Evolutionary conservation across 2,797 vertebrate genomes (phyloP), one percentile per base, ranked within the genome.

Genomic region (Aldrovandia affinis): DNA sequence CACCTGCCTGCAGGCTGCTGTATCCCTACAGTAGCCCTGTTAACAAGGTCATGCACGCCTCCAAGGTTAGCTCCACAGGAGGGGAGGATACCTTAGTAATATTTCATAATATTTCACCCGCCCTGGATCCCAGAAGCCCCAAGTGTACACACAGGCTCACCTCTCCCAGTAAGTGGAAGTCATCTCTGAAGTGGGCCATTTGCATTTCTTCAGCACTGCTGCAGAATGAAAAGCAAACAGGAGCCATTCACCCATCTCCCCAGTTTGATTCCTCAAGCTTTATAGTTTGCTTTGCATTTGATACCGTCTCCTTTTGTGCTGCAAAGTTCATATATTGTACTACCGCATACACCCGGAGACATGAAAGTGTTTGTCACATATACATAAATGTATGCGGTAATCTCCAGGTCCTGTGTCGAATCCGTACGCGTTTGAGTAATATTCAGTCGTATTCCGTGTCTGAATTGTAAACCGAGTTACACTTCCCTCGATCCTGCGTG

Each of bases 31-130:
- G 83, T 86, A 85, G 83, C 86, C 86, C 75, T 68, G 75, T 88
- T 91, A 88, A 92, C 90, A 93, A 89, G 89, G 89, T 90, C 89
- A 89, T 83, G 86, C 83, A 83, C 86, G 81, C 80, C 80, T 82
- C 81, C 90, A 91, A 90, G 90, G 89, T 91, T 89, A 91, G 55
- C 80, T 86, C 87, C 83, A 83, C 84, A 39, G 83, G 47, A 87
- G 79, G 81, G 81, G 68, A 86, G 80, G 78, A 85, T 59, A 80
- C 75, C 81, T 83, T 44, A 61, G 75, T 87, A 86, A 85, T 90
- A 87, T 87, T 89, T 91, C 15, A 86, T 87, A 87, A 85, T 90
- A 87, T 87, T 88, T 91, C 20, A 86, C 44, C 77, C 50, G 61
- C 70, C 79, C 8, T 30, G 57, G 81, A 52, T 59, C 78, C 73